Conservation (phyloP, 2,797 vertebrate genomes). For the Pachyuromys duprasi region DNA sequence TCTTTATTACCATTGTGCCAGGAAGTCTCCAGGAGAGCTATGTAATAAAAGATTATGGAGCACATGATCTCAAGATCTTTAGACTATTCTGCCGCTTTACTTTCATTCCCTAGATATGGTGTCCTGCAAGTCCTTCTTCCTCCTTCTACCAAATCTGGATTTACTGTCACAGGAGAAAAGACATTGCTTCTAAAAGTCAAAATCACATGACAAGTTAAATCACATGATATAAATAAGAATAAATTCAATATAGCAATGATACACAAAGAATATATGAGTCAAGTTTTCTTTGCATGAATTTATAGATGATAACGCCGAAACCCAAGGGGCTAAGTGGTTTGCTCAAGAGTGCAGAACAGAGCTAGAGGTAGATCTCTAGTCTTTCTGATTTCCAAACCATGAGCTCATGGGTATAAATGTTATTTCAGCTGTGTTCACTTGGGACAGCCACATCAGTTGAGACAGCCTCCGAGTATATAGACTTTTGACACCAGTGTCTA, state of each 20-base stretch:
- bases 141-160: neutral
- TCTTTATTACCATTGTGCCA: neutral
- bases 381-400: neutral
- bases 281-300: neutral
- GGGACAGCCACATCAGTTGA: neutral
- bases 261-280: neutral
- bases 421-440: neutral
- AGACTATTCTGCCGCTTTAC: neutral
- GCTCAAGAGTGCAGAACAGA: neutral
- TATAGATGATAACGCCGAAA: neutral
- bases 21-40: neutral
- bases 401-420: neutral
- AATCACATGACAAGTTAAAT: neutral
- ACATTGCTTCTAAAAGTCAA: neutral
- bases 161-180: neutral
- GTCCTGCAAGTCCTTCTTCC: neutral
- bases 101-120: neutral
- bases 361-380: neutral
- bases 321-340: neutral
- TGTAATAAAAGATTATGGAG: neutral
- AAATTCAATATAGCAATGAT: neutral
- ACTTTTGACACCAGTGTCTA: neutral
- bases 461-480: accelerated
- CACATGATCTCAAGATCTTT: neutral
- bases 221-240: neutral